Evolutionary conservation across 2,888 invertebrate genomes (phyloP).

Genomic region (Acanthosepion esculentum): DNA sequence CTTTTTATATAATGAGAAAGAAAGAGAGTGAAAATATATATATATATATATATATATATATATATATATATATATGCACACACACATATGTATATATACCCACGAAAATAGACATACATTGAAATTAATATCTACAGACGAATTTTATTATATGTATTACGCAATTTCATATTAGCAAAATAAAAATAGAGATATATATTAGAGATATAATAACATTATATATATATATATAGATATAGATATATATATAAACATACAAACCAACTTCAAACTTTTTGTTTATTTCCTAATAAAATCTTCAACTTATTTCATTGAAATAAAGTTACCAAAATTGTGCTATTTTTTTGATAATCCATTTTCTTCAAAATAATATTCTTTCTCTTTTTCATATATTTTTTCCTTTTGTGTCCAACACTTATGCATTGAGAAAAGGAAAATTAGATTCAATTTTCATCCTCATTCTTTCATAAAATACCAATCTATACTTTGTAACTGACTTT

Average conservation of each 20-base stretch:
- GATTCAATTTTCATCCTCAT: neutral
- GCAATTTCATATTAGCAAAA: too few species aligned
- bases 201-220: neutral
- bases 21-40: neutral
- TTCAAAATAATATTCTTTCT: neutral
- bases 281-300: neutral
- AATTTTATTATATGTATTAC: too few species aligned
- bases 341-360: neutral
- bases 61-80: neutral
- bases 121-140: too few species aligned
- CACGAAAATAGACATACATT: neutral
- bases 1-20: neutral
- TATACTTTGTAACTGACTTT: neutral
- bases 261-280: neutral
- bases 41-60: constrained; percentile 5
- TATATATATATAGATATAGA: neutral
- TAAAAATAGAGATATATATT: too few species aligned
- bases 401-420: neutral
- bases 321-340: neutral
- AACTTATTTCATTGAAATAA: neutral
- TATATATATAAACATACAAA: neutral
- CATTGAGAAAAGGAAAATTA: neutral
- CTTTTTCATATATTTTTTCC: neutral
- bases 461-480: neutral
- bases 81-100: neutral